phyloP scores from a whole-genome alignment of 1,140 invertebrate species.

The Ephestia elutella region DNA sequence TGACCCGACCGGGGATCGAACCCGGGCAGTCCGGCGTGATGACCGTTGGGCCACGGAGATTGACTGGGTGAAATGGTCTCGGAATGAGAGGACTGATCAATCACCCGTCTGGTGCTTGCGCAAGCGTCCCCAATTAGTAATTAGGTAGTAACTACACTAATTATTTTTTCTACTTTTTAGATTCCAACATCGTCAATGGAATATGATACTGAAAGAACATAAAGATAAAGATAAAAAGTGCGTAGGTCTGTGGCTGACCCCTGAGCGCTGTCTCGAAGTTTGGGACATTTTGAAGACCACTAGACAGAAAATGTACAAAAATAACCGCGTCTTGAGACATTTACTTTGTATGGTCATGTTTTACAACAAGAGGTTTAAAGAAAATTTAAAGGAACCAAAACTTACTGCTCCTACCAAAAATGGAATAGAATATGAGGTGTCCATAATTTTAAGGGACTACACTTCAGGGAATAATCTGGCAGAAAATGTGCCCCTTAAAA shows the following conservation, averaged over 20 bases:
- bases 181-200: conserved; percentile 58
- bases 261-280: conserved; percentile 48
- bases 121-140: no score
- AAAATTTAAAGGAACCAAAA: conserved; percentile 7
- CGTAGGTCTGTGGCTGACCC: conserved; percentile 42
- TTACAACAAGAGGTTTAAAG: conserved; percentile 23
- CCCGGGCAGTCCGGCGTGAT: no score
- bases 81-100: no score
- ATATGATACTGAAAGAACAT: conserved; percentile 51
- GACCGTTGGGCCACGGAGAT: no score
- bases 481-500: conserved; percentile 23
- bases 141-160: no score
- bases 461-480: conserved; percentile 17
- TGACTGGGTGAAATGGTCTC: no score
- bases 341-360: conserved; percentile 42
- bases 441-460: conserved; percentile 29
- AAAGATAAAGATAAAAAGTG: conserved; percentile 34
- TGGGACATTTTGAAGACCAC: conserved; percentile 46
- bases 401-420: conserved; percentile 34
- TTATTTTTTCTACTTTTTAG: no score
- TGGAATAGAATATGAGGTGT: conserved; percentile 34
- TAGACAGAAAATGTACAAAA: conserved; percentile 35
- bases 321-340: conserved; percentile 37
- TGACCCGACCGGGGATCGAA: no score
- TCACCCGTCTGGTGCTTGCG: no score